A percentile compares a stretch with the other conserved stretches of the same genome.
These are phyloP conservation scores for Penaeus chinensis DNA, from an alignment of 1,140 invertebrate species.

Conservation along the genomic window DNA sequence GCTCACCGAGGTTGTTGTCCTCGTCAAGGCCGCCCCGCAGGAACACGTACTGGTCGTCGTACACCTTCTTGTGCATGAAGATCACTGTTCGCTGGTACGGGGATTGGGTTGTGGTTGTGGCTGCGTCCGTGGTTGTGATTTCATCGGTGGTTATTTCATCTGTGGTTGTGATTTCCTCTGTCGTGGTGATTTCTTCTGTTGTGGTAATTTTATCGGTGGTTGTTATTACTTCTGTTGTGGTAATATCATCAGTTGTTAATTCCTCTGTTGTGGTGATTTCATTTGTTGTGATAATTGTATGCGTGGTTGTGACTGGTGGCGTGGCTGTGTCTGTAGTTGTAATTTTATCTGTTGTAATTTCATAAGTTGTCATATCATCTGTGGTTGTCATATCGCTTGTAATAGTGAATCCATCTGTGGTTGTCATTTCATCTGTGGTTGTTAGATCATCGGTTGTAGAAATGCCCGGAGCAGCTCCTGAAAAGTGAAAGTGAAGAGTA, in stretches of 20 bases:
- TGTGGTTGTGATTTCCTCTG: background rate
- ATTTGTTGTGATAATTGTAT: too few species aligned
- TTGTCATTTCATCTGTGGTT: background rate
- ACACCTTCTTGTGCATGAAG: conserved; percentile 25
- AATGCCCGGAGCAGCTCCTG: too few species aligned
- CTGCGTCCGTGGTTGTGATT: background rate
- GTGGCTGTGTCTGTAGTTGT: too few species aligned
- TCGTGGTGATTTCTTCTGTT: too few species aligned
- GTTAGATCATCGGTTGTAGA: too few species aligned
- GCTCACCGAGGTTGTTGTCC: background rate
- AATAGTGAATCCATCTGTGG: background rate
- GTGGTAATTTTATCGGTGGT: too few species aligned
- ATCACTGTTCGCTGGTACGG: background rate
- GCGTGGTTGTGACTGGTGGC: background rate
- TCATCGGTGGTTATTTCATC: background rate
- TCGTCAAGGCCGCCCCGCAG: conserved; percentile 1
- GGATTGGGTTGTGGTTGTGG: background rate
- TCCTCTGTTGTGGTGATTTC: too few species aligned
- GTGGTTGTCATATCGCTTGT: too few species aligned
- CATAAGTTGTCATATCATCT: too few species aligned
- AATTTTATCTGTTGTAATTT: too few species aligned
- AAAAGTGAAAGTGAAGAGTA: too few species aligned
- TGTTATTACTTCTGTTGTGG: background rate
- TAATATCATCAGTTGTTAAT: background rate
- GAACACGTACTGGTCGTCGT: conserved; percentile 14